Evolutionary conservation across 2,888 invertebrate genomes (phyloP).

Genomic region (Macrostomum cliftonense): DNA sequence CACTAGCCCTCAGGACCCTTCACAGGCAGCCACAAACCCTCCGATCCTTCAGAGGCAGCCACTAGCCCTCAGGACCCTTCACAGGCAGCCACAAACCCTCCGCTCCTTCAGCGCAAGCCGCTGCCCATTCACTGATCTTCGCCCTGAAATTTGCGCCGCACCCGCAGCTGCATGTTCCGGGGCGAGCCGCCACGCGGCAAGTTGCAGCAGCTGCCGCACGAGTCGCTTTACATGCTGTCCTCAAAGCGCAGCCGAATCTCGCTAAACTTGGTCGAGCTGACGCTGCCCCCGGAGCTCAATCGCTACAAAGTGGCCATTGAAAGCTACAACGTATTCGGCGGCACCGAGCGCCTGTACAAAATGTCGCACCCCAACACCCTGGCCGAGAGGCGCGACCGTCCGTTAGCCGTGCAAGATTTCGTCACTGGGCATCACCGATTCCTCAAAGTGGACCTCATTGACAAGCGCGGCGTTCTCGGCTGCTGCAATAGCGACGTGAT

Average conservation of each 20-base stretch:
- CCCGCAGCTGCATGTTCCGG: slow-evolving; percentile 33
- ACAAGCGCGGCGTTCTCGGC: slow-evolving; percentile 33
- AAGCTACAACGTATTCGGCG: slow-evolving; percentile 2
- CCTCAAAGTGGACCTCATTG: slow-evolving; percentile 22
- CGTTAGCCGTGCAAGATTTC: slow-evolving; percentile 25
- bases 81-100: too few relatives aligned
- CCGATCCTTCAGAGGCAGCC: too few relatives aligned
- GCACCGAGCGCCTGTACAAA: not conserved
- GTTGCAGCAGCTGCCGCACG: slow-evolving; percentile 28
- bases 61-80: too few relatives aligned
- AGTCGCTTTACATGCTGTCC: slow-evolving; percentile 22
- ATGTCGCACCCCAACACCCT: not conserved
- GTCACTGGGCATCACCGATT: slow-evolving; percentile 32
- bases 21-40: too few relatives aligned
- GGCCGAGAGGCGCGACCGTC: slow-evolving; percentile 26
- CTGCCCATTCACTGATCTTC: too few relatives aligned
- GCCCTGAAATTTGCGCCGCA: too few relatives aligned
- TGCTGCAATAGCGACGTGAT: slow-evolving; percentile 22
- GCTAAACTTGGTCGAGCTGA: slow-evolving; percentile 24
- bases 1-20: too few relatives aligned
- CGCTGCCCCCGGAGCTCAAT: slow-evolving; percentile 22
- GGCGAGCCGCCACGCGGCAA: slow-evolving; percentile 37
- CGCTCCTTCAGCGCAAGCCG: too few relatives aligned
- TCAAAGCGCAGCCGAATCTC: slow-evolving; percentile 17
- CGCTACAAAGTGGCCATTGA: slow-evolving; percentile 23